Evolutionary conservation across 2,888 invertebrate genomes (phyloP), one percentile per base, ranked within the genome.

Genomic region (Dicroscelio sp.): DNA sequence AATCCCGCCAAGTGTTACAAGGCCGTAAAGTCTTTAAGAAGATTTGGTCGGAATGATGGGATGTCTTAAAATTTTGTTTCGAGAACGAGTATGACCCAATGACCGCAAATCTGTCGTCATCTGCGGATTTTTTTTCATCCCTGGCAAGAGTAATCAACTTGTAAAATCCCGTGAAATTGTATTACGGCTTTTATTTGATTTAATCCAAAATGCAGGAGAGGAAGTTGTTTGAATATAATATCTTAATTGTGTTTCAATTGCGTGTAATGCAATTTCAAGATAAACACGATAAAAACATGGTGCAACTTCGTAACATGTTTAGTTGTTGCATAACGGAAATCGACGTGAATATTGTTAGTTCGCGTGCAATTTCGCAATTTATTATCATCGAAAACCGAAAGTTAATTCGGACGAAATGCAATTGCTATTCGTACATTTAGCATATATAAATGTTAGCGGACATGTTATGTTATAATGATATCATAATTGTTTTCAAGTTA

Each of bases 1-100:
- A 71, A 33, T 38, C 17, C 43, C 17, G 63, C 48, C 31, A 73
- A 86, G 79, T 73, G 86, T 86, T 86, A 86, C 79, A 79, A 80
- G 86, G 25, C 27, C 23, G 33, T 55, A 69, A 79, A 80, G 63
- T 65, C 60, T 73, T 86, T 63, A 43, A 63, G 60, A 79, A 60
- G 63, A 86, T 84, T 85, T 83, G 31, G 43, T 52, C 33, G 73
- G 17, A 60, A 67, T 67, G 30, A 58, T 58, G 35, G n/a, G 55
- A 33, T 55, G 60, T 31, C 23, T 75, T n/a, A n/a, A 55, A 43
- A 73, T 33, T 73, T 35, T 55, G 43, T 23, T 60, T n/a, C 6
- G 14, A 83, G 31, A 31, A 1, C 14, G 20, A 69, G 23, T 55
- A n/a, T 30, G 14, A 43, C 35, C 5, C 30, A 65, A 84, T 38